phyloP scores from a whole-genome alignment of 2,888 invertebrate genomes.

The Amblyjoppa proteus region DNA sequence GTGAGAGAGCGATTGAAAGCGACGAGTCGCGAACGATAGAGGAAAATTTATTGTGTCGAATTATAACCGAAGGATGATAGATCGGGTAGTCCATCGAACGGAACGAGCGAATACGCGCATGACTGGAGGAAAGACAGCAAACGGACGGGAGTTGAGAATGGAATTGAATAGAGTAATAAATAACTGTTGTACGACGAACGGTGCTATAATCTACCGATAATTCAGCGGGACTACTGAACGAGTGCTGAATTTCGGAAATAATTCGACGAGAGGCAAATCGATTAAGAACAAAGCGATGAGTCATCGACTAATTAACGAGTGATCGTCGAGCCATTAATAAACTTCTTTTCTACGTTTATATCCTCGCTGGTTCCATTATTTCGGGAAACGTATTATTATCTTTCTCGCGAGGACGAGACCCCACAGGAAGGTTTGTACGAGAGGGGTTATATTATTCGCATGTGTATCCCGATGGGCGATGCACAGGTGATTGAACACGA shows the following conservation, averaged over 20 bases:
- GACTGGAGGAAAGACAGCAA: constrained; percentile 3
- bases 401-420: neutral
- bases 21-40: neutral
- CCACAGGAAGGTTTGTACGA: neutral
- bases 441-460: neutral
- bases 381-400: neutral
- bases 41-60: constrained; percentile 14
- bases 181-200: neutral
- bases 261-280: constrained; percentile 36
- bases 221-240: neutral
- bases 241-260: constrained; percentile 10
- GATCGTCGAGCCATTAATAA: constrained; percentile 31
- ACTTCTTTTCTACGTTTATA: constrained; percentile 1
- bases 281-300: neutral
- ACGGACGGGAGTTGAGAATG: neutral
- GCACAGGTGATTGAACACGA: neutral
- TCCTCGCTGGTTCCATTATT: neutral
- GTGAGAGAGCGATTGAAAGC: neutral
- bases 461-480: constrained; percentile 2
- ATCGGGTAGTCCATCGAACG: neutral
- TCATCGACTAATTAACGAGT: constrained; percentile 33
- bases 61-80: constrained; percentile 15
- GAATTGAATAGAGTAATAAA: constrained; percentile 16
- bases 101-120: constrained; percentile 7
- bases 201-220: neutral